Conservation (phyloP, 2,888 invertebrate species). For the Craniophora ligustri region DNA sequence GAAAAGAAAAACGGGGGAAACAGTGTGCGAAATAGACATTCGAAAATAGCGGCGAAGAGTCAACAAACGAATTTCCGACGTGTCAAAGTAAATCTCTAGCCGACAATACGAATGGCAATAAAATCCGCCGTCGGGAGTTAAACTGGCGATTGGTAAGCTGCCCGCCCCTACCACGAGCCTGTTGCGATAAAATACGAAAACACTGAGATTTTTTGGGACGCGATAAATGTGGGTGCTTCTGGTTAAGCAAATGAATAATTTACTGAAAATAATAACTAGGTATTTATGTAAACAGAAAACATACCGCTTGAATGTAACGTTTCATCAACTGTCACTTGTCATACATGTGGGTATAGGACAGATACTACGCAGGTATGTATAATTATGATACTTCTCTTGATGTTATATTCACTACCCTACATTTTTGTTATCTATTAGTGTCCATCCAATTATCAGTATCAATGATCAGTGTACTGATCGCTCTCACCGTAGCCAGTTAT, state of each 20-base stretch:
- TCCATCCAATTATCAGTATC: no score
- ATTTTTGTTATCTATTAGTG: no score
- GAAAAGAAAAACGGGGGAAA: slow-evolving; percentile 64
- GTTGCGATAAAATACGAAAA: slow-evolving; percentile 34
- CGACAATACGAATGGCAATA: slow-evolving; percentile 87
- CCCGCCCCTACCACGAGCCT: slow-evolving; percentile 66
- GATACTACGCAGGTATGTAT: no score
- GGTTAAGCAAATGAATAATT: neutral
- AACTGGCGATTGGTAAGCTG: slow-evolving; percentile 78
- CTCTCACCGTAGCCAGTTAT: no score
- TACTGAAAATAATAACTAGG: no score
- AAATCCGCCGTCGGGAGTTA: slow-evolving; percentile 79
- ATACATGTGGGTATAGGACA: no score
- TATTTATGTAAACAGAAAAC: no score
- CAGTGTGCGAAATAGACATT: slow-evolving; percentile 65
- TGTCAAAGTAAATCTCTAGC: slow-evolving; percentile 86
- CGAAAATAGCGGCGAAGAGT: slow-evolving; percentile 73
- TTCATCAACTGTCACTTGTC: no score
- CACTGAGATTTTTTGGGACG: slow-evolving; percentile 6
- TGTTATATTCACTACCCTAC: no score
- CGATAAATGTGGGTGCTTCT: neutral
- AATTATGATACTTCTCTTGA: no score
- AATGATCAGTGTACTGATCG: no score
- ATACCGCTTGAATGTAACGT: no score
- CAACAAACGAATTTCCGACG: slow-evolving; percentile 85